A percentile compares a stretch with the other conserved stretches of the same genome.
These are phyloP conservation scores for Nerophis lumbriciformis DNA, from an alignment of 2,113 vertebrate genomes.

Conservation along the genomic window DNA sequence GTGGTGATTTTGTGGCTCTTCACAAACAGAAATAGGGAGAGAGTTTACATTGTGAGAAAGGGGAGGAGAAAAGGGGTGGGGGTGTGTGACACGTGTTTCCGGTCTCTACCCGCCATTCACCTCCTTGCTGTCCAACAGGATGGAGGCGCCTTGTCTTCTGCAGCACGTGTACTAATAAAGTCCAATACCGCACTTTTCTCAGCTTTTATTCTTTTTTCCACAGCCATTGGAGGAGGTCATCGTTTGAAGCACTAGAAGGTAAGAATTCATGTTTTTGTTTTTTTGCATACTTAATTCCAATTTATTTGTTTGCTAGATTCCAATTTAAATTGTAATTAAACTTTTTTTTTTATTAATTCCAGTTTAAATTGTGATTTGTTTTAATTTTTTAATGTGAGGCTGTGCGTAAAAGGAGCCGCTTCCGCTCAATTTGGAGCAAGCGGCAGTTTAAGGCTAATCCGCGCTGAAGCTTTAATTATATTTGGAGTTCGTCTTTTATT, in stretches of 20 bases:
- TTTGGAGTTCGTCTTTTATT: slow-evolving; percentile 67
- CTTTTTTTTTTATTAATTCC: no score
- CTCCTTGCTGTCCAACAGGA: slow-evolving; percentile 60
- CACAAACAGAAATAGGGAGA: slow-evolving; percentile 34
- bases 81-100: slow-evolving; percentile 73
- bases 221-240: slow-evolving; percentile 3
- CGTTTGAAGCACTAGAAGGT: slow-evolving; percentile 13
- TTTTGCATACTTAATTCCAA: not conserved
- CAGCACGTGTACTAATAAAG: slow-evolving; percentile 39
- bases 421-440: slow-evolving; percentile 1
- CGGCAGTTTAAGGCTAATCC: slow-evolving; percentile 40
- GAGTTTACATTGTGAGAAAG: slow-evolving; percentile 31
- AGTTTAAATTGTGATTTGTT: not conserved
- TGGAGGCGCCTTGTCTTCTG: slow-evolving; percentile 65
- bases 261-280: slow-evolving; percentile 40
- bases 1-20: not conserved
- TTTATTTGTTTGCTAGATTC: no score
- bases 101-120: slow-evolving; percentile 56
- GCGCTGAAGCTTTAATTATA: slow-evolving; percentile 66
- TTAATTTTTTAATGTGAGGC: not conserved
- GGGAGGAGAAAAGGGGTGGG: slow-evolving; percentile 50
- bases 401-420: not conserved
- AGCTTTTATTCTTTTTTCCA: not conserved
- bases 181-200: not conserved
- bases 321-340: not conserved